phyloP scores from a whole-genome alignment of 2,797 vertebrate genomes.

The Sebastes goodei region DNA sequence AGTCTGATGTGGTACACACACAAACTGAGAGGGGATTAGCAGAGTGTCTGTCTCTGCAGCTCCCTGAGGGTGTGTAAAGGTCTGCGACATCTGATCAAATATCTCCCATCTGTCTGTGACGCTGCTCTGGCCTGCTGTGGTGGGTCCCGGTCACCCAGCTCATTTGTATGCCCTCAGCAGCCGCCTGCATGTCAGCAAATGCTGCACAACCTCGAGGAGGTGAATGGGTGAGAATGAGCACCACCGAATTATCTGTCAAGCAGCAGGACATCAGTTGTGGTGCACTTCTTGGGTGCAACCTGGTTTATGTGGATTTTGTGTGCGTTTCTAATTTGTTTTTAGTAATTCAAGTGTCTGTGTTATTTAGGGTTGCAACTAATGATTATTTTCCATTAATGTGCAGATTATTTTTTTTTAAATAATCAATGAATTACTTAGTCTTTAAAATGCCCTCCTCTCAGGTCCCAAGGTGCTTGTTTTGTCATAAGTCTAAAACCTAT shows the following conservation, averaged over 20 bases:
- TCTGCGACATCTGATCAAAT: conserved; percentile 61
- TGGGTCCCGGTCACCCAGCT: conserved; percentile 44
- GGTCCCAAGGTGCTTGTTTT: neutral
- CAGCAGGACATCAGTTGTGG: neutral
- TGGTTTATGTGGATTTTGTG: neutral
- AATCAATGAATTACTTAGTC: neutral
- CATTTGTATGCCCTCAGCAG: conserved; percentile 63
- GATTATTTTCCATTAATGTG: neutral
- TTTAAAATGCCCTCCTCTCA: no score
- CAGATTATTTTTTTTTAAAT: neutral
- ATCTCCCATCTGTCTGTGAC: conserved; percentile 56
- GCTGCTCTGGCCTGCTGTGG: conserved; percentile 29
- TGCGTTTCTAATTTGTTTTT: neutral
- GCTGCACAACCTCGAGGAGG: conserved; percentile 23
- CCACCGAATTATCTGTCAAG: neutral
- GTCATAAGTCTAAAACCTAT: neutral
- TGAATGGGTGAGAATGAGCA: neutral
- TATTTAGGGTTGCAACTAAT: neutral
- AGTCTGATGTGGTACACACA: neutral
- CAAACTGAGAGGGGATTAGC: conserved; percentile 3
- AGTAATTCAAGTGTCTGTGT: neutral
- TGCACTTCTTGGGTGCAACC: neutral
- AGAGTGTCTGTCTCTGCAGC: neutral
- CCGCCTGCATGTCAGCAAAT: conserved; percentile 27
- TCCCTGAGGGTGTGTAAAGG: conserved; percentile 48